A percentile compares a stretch with the other conserved stretches of the same genome.
Evolutionary conservation across 1,140 invertebrate species (phyloP).

Genomic region (Andrena cerasifolii): DNA sequence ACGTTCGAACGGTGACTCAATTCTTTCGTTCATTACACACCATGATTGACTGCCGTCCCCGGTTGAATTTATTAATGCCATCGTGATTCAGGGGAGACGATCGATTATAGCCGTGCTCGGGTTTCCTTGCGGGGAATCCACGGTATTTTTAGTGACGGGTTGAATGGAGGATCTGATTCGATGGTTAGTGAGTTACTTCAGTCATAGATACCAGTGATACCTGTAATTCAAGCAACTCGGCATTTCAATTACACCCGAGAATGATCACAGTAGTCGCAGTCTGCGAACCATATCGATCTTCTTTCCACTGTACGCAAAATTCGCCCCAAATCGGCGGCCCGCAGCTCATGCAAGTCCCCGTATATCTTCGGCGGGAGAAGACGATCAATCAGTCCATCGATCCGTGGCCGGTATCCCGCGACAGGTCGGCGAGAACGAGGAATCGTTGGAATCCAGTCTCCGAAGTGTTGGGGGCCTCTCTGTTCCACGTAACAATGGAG

Average conservation of each 20-base stretch:
- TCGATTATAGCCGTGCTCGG: no score
- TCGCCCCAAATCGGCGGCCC: no score
- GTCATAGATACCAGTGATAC: no score
- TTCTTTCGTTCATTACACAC: background rate
- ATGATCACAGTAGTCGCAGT: no score
- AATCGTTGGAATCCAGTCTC: constrained; percentile 26
- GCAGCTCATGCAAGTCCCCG: background rate
- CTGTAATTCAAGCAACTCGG: no score
- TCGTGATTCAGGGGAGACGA: background rate
- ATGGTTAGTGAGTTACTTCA: no score
- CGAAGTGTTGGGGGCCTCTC: background rate
- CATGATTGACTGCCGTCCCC: background rate
- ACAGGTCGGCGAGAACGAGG: background rate
- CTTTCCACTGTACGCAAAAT: no score
- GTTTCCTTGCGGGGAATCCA: no score
- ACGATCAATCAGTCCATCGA: constrained; percentile 32
- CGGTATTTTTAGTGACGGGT: no score
- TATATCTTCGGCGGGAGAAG: background rate
- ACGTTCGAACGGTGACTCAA: background rate
- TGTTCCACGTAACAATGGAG: constrained; percentile 2
- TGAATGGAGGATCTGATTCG: no score
- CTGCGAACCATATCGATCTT: no score
- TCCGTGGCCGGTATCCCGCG: background rate
- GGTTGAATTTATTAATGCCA: background rate
- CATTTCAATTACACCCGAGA: no score